These are phyloP conservation scores for Alloplasta piceator DNA, from an alignment of 2,888 invertebrate species.

Conservation along the genomic window DNA sequence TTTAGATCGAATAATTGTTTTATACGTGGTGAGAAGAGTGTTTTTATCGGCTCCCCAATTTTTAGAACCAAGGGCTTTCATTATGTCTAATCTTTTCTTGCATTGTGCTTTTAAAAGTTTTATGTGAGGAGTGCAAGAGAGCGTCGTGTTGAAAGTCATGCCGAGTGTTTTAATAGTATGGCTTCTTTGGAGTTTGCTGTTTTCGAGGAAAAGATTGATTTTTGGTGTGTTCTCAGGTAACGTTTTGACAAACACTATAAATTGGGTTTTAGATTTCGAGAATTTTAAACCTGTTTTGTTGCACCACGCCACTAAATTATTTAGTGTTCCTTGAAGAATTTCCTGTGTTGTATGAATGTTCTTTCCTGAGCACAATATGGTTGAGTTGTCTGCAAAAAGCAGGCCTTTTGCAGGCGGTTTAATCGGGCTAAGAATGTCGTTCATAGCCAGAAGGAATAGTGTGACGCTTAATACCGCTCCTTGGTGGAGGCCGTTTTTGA, in stretches of 20 bases:
- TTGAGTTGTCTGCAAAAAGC: conserved; percentile 52
- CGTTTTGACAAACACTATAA: conserved; percentile 5
- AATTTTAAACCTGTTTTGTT: conserved; percentile 24
- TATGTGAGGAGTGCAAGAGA: conserved; percentile 51
- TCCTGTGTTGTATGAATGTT: conserved; percentile 17
- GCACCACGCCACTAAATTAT: conserved; percentile 28
- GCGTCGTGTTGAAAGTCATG: conserved; percentile 37
- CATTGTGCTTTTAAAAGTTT: conserved; percentile 27
- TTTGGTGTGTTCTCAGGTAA: not conserved
- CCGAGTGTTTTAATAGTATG: conserved; percentile 38
- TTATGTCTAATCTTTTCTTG: conserved; percentile 1
- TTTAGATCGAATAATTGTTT: conserved; percentile 52
- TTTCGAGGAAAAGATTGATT: not conserved
- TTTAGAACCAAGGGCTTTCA: conserved; percentile 27
- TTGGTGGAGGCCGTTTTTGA: conserved; percentile 34
- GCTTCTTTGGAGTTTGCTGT: conserved; percentile 1
- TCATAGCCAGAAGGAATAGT: conserved; percentile 48
- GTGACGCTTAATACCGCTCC: conserved; percentile 33
- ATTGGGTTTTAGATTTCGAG: conserved; percentile 22
- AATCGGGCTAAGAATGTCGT: conserved; percentile 21
- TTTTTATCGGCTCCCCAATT: conserved; percentile 50
- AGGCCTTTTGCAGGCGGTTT: conserved; percentile 19
- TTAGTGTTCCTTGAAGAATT: conserved; percentile 34
- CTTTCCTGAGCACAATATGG: conserved; percentile 46
- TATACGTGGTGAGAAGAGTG: conserved; percentile 48